Evolutionary conservation across 92 coral and sea anemone genomes (phyloP), one percentile per base, ranked within the genome.

Genomic region (Ricordea florida): DNA sequence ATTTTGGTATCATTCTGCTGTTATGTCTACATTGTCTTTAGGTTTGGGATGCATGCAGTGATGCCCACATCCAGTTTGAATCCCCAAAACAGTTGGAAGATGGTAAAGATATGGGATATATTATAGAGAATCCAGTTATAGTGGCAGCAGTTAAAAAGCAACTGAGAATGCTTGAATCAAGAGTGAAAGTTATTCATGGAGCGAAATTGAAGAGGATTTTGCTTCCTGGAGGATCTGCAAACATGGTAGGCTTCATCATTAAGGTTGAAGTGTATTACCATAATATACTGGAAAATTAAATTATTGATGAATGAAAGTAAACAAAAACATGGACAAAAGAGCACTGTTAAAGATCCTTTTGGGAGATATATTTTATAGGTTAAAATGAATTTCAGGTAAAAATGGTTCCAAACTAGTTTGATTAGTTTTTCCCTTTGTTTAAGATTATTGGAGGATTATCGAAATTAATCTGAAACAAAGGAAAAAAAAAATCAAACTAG

Each of bases 41-140:
- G 99, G 96, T 96, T 34, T 96, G 99, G 99, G 99, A 96, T 80
- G 99, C 96, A 26, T 96, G 97, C 69, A 90, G 99, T 57, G 99
- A 92, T 53, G 99, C 97, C 18, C 91, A 92, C 50, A 85, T 96
- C 29, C 79, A 84, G 28, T 96, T 96, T 80, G 96, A 96, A 46
- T 73, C 97, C 26, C 80, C 90, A 0, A 56, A 57, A 25, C 91
- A 81, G 52, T 62, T 80, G 26, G 80, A 79, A 35, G 53, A 51
- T 24, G 34, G 75, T 57, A 71, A 50, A 40, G 90, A 96, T 61
- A 96, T 96, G 99, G 99, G 91, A 0, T 96, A 81, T 25, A 78
- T 96, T 49, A 76, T 96, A 56, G 99, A 96, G 49, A 96, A 96
- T 62, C 71, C 81, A 57, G 96, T 96, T 22, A 80, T 93, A 10